Base-by-base conservation (phyloP, 2,113 vertebrate genomes). In the Accipiter virgatus region DNA sequence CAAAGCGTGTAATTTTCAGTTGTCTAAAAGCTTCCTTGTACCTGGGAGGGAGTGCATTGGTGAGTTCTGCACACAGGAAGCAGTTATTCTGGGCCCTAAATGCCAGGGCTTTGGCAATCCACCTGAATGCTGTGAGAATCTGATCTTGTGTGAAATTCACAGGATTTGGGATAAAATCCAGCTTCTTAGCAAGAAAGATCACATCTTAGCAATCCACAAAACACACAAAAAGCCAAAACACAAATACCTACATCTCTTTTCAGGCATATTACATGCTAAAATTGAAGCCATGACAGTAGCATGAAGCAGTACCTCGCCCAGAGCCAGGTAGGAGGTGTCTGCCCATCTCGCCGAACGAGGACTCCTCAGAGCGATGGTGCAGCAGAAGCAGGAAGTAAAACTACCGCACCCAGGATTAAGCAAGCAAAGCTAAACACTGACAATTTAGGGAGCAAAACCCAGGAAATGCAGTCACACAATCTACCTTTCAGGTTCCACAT, bases 361-460 rank as follows among this genome's bases (percentile, higher is more conserved):
- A 23, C 42, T 73, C 55, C 52, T 34, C 3, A 3, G 31, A 42
- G 9, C 0, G 1, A 52, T 10, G 5, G 2, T 0, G 11, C 2
- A 1, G 78, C 3, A 48, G 75, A 13, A 65, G 45, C 29, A 34
- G 71, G 36, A 65, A 13, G 48, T 25, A 56, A 31, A 81, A 19
- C 67, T 34, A 3, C 53, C 0, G 5, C 83, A 55, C 9, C 12
- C 61, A 4, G 48, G 16, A 11, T 6, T 11, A 59, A 32, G 7
- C 2, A 6, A 55, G 16, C 34, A 31, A 2, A 23, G 26, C 19
- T 22, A 22, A 73, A 53, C 48, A 11, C 31, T 13, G 53, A 6
- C 13, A 43, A 1, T 9, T 32, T 7, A 21, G 25, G 67, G 72
- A 52, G 32, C 22, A 68, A 86, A 42, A 7, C 3, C 43, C 36